Percentiles rank a stretch among this genome's conserved stretches.
Conservation (phyloP, 2,797 vertebrate genomes). For the Emys orbicularis region DNA sequence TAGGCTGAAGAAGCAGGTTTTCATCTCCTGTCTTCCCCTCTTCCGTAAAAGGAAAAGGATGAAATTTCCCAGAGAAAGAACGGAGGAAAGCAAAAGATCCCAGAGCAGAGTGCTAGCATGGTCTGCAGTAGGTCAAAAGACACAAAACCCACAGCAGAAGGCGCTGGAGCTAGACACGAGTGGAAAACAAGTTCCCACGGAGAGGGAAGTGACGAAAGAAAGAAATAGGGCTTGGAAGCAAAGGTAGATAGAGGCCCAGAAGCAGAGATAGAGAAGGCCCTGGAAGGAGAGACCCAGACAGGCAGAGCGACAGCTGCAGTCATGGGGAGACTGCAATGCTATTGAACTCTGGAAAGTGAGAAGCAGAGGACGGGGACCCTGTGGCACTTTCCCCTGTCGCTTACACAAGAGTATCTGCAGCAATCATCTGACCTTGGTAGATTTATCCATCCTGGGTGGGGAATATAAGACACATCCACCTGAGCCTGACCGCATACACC, state of each 20-base stretch:
- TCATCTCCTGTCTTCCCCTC: not conserved
- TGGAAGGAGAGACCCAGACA: not conserved
- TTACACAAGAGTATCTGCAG: conserved; percentile 23
- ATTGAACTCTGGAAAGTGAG: not conserved
- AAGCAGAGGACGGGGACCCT: not conserved
- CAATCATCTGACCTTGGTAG: not conserved
- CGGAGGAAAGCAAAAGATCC: not conserved
- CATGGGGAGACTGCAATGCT: not conserved
- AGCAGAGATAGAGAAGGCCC: not conserved
- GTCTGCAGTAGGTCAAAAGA: not conserved
- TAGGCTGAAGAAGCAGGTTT: not conserved
- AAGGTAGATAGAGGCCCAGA: not conserved
- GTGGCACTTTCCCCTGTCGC: conserved; percentile 12
- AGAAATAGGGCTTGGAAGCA: not conserved
- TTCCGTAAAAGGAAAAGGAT: not conserved
- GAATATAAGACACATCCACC: conserved; percentile 24
- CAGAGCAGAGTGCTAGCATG: not conserved
- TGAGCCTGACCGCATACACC: not conserved
- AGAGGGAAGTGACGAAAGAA: not conserved
- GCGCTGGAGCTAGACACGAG: not conserved
- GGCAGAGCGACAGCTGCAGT: not conserved
- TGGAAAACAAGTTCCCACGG: not conserved
- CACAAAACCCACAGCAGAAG: not conserved
- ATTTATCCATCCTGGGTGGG: conserved; percentile 6
- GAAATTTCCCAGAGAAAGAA: not conserved